Percentiles rank a stretch among this genome's conserved stretches.
Conservation (phyloP, 2,888 invertebrate species). For the Thymelicus lineola region DNA sequence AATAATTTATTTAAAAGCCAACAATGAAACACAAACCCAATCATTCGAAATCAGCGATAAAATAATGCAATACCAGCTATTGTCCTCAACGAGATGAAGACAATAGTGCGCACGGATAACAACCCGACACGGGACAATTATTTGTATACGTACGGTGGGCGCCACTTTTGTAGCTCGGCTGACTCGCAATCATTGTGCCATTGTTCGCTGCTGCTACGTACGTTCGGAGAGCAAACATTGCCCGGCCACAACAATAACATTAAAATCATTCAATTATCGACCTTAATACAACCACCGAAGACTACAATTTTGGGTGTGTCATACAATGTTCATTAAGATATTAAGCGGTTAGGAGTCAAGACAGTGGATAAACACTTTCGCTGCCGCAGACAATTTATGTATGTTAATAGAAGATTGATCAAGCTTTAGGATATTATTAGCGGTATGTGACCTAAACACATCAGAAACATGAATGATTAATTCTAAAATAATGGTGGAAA, state of each 20-base stretch:
- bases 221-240: slow-evolving; percentile 12
- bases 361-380: no score
- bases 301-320: background rate
- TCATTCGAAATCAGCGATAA: background rate
- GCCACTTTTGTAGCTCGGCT: background rate
- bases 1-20: no score
- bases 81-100: background rate
- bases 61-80: background rate
- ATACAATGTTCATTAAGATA: no score
- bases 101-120: slow-evolving; percentile 20
- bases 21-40: background rate
- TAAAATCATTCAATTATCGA: background rate
- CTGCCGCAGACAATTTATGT: no score
- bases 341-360: no score
- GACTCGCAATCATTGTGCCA: slow-evolving; percentile 6
- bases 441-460: no score
- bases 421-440: no score
- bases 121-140: slow-evolving; percentile 5
- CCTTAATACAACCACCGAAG: background rate
- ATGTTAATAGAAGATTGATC: no score
- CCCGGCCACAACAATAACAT: slow-evolving; percentile 11
- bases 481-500: no score
- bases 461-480: no score
- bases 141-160: slow-evolving; percentile 14
- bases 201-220: slow-evolving; percentile 11